phyloP scores from a whole-genome alignment of 2,113 vertebrate species.

The Malaclemys terrapin region DNA sequence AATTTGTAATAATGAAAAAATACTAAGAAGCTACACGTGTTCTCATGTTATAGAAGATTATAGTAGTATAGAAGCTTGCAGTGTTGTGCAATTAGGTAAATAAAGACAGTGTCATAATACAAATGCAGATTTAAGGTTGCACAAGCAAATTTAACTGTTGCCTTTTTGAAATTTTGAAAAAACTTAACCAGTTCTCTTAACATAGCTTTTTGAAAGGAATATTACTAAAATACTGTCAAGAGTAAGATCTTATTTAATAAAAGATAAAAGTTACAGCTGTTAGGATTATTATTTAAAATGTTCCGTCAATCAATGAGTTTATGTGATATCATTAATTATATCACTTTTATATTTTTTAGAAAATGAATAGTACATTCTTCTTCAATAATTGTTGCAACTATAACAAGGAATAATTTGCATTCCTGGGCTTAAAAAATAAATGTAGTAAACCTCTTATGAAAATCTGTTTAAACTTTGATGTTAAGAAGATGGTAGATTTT shows the following conservation, averaged over 20 bases:
- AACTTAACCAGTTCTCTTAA: neutral
- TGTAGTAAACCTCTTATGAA: neutral
- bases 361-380: neutral
- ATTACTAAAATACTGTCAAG: neutral
- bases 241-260: neutral
- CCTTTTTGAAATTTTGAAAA: neutral
- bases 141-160: neutral
- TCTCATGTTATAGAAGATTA: neutral
- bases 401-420: neutral
- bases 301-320: neutral
- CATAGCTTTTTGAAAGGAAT: neutral
- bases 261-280: neutral
- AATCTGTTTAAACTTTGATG: slow-evolving; percentile 20
- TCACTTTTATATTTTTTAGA: neutral
- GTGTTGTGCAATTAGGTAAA: neutral
- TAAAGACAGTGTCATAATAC: neutral
- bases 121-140: neutral
- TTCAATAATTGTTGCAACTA: neutral
- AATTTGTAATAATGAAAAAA: neutral
- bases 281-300: neutral
- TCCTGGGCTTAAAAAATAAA: neutral
- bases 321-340: neutral
- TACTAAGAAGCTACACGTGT: neutral
- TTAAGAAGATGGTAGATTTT: neutral
- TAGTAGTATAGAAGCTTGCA: neutral